phyloP scores from a whole-genome alignment of 2,888 invertebrate species.

The Lepidocyrtinus sp. region DNA sequence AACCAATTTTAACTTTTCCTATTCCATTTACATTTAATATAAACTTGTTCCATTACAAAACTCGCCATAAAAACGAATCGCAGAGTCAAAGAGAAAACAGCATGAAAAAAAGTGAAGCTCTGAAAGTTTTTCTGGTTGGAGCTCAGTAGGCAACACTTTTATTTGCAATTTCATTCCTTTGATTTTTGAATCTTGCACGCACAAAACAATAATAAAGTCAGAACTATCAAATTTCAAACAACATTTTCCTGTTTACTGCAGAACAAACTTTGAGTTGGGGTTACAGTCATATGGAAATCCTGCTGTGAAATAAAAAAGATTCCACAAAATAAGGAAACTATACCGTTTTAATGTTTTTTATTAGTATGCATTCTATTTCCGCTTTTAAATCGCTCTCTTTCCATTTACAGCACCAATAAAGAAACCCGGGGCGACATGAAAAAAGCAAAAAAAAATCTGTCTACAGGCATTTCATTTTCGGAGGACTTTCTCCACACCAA shows the following conservation, averaged over 20 bases:
- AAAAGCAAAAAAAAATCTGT: no score
- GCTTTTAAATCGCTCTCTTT: no score
- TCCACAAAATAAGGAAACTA: neutral
- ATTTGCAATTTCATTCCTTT: neutral
- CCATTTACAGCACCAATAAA: no score
- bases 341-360: neutral
- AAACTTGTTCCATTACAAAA: neutral
- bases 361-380: neutral
- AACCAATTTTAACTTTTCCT: neutral
- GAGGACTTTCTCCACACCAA: no score
- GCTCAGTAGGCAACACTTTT: no score
- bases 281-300: neutral
- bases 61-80: neutral
- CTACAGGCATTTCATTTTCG: no score
- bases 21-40: neutral
- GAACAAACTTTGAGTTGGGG: no score
- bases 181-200: neutral
- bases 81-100: neutral
- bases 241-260: neutral
- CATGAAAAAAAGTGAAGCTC: no score
- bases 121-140: no score
- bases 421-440: no score
- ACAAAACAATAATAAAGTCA: neutral
- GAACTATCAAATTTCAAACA: neutral
- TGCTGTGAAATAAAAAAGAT: neutral